Base-by-base conservation (phyloP, 2,113 vertebrate species). In the Helogale parvula region DNA sequence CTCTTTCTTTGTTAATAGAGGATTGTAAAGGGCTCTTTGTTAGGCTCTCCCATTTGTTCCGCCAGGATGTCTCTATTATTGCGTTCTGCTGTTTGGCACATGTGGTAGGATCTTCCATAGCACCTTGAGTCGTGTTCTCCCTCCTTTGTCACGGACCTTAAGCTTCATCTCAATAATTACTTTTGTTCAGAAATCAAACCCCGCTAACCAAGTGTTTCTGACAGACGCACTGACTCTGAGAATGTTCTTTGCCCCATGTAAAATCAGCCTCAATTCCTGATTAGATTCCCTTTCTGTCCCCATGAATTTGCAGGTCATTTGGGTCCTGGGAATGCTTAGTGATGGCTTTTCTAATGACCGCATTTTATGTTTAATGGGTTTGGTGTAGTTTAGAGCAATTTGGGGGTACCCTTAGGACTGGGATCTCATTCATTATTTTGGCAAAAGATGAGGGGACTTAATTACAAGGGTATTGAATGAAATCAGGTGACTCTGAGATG, bases 1-100 rank as follows among this genome's bases (percentile, higher is more conserved):
- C 63, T 68, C 84, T 97, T 83, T 79, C 89, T 98, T 98, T 98
- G 96, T 98, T 97, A 97, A 29, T 57, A 15, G 47, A 96, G 50
- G 41, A 93, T 79, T 97, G 96, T 90, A 94, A 96, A 79, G 71
- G 31, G 94, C 92, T 87, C 97, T 96, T 97, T 98, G 92, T 98
- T 54, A 5, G 17, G 12, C 29, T 72, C 65, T 77, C 81, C 74
- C 1, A 0, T 92, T 95, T 38, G 63, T 95, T 83, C n/a, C 83
- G 65, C 89, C 31, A 27, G 92, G 68, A 27, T 87, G 50, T 72
- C 21, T 76, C 88, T n/a, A 23, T 98, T 87, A 52, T 98, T 96
- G 93, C 41, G 5, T 23, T 76, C 66, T 84, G 38, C 11, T 93
- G 19, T 93, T 93, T 96, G 97, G 92, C 65, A 76, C 89, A 54